Evolutionary conservation across 2,888 invertebrate species (phyloP).

Genomic region (Griposia aprilina): DNA sequence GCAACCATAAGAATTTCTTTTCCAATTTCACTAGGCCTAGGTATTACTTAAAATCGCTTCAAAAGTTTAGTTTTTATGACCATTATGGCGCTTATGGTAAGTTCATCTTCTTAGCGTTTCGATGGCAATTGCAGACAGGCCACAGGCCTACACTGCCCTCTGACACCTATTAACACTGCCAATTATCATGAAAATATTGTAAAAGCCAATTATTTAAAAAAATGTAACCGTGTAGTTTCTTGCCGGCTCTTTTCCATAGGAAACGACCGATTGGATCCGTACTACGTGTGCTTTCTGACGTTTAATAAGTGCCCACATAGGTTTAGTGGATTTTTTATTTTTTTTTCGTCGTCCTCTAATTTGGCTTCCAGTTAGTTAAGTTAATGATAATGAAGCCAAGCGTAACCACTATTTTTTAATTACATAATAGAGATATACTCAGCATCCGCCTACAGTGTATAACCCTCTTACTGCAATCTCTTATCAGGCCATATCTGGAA

Average conservation of each 20-base stretch:
- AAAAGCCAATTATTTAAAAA: no score
- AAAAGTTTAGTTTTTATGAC: background rate
- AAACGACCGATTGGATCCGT: no score
- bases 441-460: conserved; percentile 44
- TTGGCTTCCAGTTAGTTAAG: background rate
- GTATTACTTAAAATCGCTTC: background rate
- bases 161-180: no score
- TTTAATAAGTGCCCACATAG: no score
- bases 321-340: no score
- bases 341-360: no score
- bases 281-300: no score
- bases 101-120: background rate
- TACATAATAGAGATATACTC: conserved; percentile 30
- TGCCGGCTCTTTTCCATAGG: no score
- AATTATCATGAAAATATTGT: no score
- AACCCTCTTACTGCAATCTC: conserved; percentile 34
- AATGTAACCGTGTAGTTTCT: no score
- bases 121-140: background rate
- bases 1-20: background rate
- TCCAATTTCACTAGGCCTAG: background rate
- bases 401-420: conserved; percentile 23
- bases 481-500: conserved; percentile 66
- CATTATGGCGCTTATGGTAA: no score
- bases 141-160: no score
- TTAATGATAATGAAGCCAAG: background rate